Conservation (phyloP, 2,888 invertebrate genomes). For the Amaurobius ferox region DNA sequence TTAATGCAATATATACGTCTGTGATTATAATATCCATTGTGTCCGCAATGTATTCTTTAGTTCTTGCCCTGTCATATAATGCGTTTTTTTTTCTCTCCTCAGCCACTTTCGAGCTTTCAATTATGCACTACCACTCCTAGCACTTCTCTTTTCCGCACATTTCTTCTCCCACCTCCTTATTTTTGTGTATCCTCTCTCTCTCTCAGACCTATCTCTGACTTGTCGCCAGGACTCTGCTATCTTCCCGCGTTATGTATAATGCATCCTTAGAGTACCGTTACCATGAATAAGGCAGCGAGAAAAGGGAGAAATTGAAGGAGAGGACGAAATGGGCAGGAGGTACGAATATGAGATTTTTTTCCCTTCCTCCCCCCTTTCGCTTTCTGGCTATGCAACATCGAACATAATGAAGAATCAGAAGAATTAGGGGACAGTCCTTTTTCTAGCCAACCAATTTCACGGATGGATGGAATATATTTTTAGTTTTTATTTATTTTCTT, state of each 20-base stretch:
- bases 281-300: slow-evolving; percentile 23
- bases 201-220: not conserved
- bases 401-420: slow-evolving; percentile 69
- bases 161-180: not conserved
- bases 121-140: not conserved
- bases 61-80: too few relatives aligned
- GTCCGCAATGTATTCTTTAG: too few relatives aligned
- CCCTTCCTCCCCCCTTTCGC: not conserved
- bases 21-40: too few relatives aligned
- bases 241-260: slow-evolving; percentile 21
- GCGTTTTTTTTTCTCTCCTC: not conserved
- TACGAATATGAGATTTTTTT: slow-evolving; percentile 16
- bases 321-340: not conserved
- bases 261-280: slow-evolving; percentile 22
- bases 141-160: not conserved
- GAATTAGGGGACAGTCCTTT: slow-evolving; percentile 54
- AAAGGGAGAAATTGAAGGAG: not conserved
- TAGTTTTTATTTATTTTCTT: slow-evolving; percentile 4
- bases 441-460: slow-evolving; percentile 68
- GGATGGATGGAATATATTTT: slow-evolving; percentile 38
- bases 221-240: not conserved
- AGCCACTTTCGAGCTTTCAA: not conserved
- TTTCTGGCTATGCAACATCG: slow-evolving; percentile 58
- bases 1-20: too few relatives aligned
- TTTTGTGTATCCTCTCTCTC: not conserved